These are phyloP conservation scores for Myotis planiceps DNA, from an alignment of 2,797 vertebrate species.

Conservation along the genomic window DNA sequence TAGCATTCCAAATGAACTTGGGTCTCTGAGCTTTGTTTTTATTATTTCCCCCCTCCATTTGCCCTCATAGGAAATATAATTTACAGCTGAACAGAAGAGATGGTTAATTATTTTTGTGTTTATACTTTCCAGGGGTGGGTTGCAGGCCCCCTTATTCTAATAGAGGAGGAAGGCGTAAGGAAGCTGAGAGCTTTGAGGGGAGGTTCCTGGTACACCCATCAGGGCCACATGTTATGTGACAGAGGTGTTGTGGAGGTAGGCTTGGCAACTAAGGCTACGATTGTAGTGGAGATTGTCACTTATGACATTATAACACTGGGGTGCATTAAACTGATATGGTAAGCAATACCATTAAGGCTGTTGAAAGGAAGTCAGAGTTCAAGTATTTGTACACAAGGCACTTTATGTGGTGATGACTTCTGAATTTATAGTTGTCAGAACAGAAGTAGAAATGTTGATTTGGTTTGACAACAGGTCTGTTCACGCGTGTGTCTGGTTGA, in stretches of 20 bases:
- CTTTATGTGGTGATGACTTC: conserved; percentile 74
- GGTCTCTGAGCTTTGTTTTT: conserved; percentile 54
- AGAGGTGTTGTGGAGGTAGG: conserved; percentile 52
- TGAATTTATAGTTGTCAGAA: conserved; percentile 77
- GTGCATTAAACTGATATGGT: conserved; percentile 66
- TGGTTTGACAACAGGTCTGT: conserved; percentile 69
- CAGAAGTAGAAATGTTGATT: conserved; percentile 61
- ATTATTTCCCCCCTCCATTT: not conserved
- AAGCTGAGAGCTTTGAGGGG: not conserved
- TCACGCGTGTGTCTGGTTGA: conserved; percentile 52
- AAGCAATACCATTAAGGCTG: conserved; percentile 63
- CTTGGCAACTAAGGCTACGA: not conserved
- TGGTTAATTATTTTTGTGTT: conserved; percentile 81
- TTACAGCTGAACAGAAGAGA: conserved; percentile 63
- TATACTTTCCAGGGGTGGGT: conserved; percentile 74
- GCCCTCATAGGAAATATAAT: conserved; percentile 44
- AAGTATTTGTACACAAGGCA: conserved; percentile 60
- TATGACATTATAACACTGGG: conserved; percentile 62
- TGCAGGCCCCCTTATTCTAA: conserved; percentile 62
- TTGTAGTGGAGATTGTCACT: conserved; percentile 70
- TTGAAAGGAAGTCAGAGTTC: conserved; percentile 85
- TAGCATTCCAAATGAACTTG: conserved; percentile 85
- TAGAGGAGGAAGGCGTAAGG: conserved; percentile 38
- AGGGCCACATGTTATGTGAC: conserved; percentile 33
- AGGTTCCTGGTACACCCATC: conserved; percentile 34